These are phyloP conservation scores for Centropus unirufus DNA, from an alignment of 2,113 vertebrate genomes.

Conservation along the genomic window DNA sequence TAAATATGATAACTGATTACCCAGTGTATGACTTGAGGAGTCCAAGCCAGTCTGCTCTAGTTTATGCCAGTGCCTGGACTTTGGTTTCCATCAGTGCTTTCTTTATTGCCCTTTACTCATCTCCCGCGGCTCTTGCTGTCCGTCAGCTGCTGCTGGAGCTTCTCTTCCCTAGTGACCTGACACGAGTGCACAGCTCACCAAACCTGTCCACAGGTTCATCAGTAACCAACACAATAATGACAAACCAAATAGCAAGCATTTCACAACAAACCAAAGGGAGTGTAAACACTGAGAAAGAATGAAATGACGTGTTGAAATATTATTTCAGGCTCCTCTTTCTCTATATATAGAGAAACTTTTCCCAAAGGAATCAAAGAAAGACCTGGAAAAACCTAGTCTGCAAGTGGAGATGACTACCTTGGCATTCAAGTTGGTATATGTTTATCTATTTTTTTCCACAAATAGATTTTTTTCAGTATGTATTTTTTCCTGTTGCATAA, in stretches of 20 bases:
- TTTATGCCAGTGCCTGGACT: neutral
- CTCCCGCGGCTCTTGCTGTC: neutral
- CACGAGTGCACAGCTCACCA: neutral
- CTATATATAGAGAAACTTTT: neutral
- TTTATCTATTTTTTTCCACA: neutral
- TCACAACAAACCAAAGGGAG: neutral
- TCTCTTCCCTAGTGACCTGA: neutral
- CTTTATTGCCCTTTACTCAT: neutral
- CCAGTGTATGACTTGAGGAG: neutral
- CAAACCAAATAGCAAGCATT: neutral
- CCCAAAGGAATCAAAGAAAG: neutral
- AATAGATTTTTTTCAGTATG: neutral
- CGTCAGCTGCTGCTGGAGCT: neutral
- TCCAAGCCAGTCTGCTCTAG: neutral
- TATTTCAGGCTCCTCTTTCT: neutral
- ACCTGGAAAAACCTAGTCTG: neutral
- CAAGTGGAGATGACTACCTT: neutral
- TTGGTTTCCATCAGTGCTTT: neutral
- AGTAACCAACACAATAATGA: neutral
- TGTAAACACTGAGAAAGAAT: neutral
- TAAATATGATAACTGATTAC: neutral
- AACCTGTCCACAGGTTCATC: neutral
- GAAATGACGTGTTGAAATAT: neutral
- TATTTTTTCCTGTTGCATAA: neutral
- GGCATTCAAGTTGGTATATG: neutral